Percentiles rank a stretch among this genome's conserved stretches.
Evolutionary conservation across 2,113 vertebrate species (phyloP).

Genomic region (Lampris megalopsis): DNA sequence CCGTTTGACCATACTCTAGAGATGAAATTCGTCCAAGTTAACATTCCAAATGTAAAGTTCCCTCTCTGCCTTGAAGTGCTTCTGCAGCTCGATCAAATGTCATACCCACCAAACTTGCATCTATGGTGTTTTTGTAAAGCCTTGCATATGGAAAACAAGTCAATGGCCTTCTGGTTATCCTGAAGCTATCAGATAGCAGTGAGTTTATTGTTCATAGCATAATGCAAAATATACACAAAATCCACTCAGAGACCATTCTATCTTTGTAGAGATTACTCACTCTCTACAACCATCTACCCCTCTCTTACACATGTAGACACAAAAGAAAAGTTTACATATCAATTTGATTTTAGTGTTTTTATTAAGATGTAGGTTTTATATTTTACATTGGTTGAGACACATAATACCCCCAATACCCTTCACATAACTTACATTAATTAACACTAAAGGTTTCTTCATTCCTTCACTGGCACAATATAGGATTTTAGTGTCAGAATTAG

Average conservation of each 20-base stretch:
- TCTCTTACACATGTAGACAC: neutral
- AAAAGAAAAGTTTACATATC: conserved; percentile 4
- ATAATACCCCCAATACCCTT: conserved; percentile 1
- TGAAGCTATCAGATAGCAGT: conserved; percentile 90
- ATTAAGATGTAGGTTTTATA: conserved; percentile 46
- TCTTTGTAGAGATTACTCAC: neutral
- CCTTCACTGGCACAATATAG: neutral
- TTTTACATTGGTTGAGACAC: neutral
- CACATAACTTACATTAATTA: conserved; percentile 17
- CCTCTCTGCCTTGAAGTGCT: no score
- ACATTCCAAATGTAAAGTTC: no score
- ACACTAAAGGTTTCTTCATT: conserved; percentile 19
- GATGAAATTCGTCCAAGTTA: no score
- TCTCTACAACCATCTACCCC: neutral
- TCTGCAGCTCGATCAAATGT: no score
- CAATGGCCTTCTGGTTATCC: conserved; percentile 94
- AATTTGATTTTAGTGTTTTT: conserved; percentile 41
- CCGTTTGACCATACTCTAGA: no score
- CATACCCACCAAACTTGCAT: conserved; percentile 83
- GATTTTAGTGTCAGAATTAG: neutral
- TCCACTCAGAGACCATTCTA: neutral
- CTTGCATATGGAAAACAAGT: conserved; percentile 90
- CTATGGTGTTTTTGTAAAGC: conserved; percentile 93
- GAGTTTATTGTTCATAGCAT: conserved; percentile 83
- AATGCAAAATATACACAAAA: neutral